Base-by-base conservation (phyloP, 2,888 invertebrate genomes). In the Folsomia manolachei region DNA sequence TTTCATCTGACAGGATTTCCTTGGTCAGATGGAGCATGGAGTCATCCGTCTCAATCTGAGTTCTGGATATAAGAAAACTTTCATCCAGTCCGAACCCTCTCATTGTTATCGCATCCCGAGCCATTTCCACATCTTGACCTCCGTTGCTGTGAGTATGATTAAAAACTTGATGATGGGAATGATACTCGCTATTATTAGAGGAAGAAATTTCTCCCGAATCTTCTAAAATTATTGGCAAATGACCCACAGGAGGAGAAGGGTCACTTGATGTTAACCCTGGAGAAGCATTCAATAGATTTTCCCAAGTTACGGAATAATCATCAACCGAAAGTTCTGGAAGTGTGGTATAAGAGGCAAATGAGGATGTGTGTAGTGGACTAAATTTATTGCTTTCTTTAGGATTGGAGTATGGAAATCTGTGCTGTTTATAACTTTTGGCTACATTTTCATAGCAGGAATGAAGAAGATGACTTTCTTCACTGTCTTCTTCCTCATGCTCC, bases 61-160 rank as follows among this genome's bases (percentile, higher is more conserved):
- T 71, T 11, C 71, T 67, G 63, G 72, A 71, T 69, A 72, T 76
- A 63, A 76, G 71, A 24, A 76, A 76, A 63, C 74, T 76, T 19
- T 76, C 74, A 21, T 72, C 72, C 21, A 72, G 14, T 9, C 39
- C 39, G 7, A 39, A 39, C 39, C 4, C 4, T 14, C 39, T 39
- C 14, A 9, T 14, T 14, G 39, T 9, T 9, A 4, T 9, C 7
- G 39, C 39, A 39, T 39, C 39, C 14, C 39, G 4, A 4, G 14
- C 39, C 4, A 39, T 4, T 14, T 39, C 39, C 14, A 9, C 14
- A 39, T 39, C 39, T 39, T 39, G 39, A 39, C 14, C 39, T n/a
- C n/a, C n/a, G n/a, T n/a, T n/a, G n/a, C n/a, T n/a, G n/a, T n/a
- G n/a, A n/a, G n/a, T n/a, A n/a, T n/a, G n/a, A n/a, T n/a, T n/a